These are phyloP conservation scores for Halichoerus grypus DNA, from an alignment of 2,113 vertebrate species.

Conservation along the genomic window DNA sequence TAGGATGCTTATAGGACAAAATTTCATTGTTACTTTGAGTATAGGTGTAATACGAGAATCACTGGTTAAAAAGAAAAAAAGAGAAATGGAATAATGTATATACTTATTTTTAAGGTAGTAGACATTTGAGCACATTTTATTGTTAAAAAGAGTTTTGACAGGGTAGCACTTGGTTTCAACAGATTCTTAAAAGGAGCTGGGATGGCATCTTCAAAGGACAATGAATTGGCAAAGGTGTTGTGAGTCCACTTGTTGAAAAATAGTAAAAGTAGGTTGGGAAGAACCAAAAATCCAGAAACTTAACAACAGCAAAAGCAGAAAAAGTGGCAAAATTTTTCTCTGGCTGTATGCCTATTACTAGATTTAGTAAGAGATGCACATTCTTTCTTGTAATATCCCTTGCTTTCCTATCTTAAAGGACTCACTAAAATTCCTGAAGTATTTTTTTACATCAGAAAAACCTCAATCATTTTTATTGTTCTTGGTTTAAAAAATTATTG, in stretches of 20 bases:
- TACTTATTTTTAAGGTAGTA: neutral
- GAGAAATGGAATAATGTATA: neutral
- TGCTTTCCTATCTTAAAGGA: neutral
- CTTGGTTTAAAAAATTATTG: slow-evolving; percentile 40
- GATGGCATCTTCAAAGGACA: neutral
- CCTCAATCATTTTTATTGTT: neutral
- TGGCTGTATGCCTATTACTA: neutral
- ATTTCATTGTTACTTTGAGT: neutral
- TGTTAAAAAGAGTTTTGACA: neutral
- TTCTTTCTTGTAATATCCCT: neutral
- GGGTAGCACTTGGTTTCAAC: neutral
- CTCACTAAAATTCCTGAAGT: slow-evolving; percentile 7
- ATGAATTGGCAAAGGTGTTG: neutral
- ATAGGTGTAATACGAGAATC: neutral
- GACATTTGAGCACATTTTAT: neutral
- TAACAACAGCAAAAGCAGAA: neutral
- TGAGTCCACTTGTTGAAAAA: neutral
- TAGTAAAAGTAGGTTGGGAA: neutral
- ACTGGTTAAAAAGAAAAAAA: neutral
- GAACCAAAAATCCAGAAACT: neutral
- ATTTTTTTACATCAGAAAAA: slow-evolving; percentile 19
- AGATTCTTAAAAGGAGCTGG: neutral
- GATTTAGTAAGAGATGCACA: neutral
- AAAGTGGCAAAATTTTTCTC: neutral
- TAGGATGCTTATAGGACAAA: neutral